Evolutionary conservation across 2,797 vertebrate species (phyloP).

Genomic region (Trachops cirrhosus): DNA sequence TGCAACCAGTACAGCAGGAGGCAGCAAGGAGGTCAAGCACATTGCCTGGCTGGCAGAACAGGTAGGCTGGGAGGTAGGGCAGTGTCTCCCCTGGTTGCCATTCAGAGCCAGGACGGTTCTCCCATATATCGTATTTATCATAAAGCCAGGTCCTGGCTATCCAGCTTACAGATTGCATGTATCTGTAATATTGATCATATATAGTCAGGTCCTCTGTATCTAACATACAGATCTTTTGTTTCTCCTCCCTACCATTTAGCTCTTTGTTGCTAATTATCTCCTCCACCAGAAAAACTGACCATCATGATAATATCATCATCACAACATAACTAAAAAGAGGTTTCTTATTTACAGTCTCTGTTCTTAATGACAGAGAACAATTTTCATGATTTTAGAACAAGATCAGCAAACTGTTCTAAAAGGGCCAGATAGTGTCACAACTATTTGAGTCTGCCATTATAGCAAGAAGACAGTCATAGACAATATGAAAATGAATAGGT

Average conservation of each 20-base stretch:
- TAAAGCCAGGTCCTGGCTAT: not conserved
- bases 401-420: not conserved
- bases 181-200: not conserved
- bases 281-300: not conserved
- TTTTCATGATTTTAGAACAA: slow-evolving; percentile 34
- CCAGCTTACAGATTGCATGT: not conserved
- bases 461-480: not conserved
- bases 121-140: not conserved
- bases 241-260: not conserved
- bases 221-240: not conserved
- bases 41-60: slow-evolving; percentile 96
- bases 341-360: not conserved
- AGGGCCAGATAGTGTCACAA: not conserved
- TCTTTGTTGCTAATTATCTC: slow-evolving; percentile 32
- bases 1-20: slow-evolving; percentile 77
- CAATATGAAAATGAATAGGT: not conserved
- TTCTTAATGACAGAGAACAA: not conserved
- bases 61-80: slow-evolving; percentile 80
- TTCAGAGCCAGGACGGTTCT: not conserved
- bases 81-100: not conserved
- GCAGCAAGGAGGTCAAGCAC: slow-evolving; percentile 92
- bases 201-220: not conserved
- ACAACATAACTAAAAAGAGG: not conserved
- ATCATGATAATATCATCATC: not conserved
- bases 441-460: not conserved